phyloP scores from a whole-genome alignment of 2,888 invertebrate genomes.

The Anoncus sp. region DNA sequence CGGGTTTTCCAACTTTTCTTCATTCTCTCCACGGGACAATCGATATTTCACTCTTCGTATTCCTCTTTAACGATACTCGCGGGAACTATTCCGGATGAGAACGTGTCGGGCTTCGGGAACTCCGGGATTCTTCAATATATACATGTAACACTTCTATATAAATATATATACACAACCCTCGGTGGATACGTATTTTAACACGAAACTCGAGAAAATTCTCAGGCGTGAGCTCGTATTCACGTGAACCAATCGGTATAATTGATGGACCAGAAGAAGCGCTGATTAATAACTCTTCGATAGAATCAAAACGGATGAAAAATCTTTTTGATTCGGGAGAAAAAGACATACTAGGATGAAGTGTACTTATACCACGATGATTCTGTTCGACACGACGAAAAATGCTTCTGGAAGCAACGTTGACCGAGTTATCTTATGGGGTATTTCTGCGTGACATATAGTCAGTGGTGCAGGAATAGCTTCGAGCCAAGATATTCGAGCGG shows the following conservation, averaged over 20 bases:
- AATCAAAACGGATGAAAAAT: slow-evolving; percentile 23
- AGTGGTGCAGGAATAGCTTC: neutral
- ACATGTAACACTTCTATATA: neutral
- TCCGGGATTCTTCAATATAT: slow-evolving; percentile 30
- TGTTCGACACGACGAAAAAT: slow-evolving; percentile 48
- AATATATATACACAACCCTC: no score
- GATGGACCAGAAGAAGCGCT: slow-evolving; percentile 16
- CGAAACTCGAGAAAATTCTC: slow-evolving; percentile 33
- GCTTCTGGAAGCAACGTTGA: slow-evolving; percentile 51
- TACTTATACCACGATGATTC: neutral
- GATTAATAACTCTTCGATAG: slow-evolving; percentile 13
- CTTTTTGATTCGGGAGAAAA: neutral
- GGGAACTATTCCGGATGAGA: slow-evolving; percentile 46
- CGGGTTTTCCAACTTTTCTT: slow-evolving; percentile 53
- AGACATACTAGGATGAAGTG: neutral
- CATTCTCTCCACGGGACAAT: slow-evolving; percentile 54
- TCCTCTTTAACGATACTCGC: slow-evolving; percentile 50
- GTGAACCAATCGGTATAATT: slow-evolving; percentile 52
- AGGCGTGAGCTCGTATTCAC: slow-evolving; percentile 8
- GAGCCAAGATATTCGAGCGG: slow-evolving; percentile 70
- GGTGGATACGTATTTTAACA: slow-evolving; percentile 6
- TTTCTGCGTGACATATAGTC: neutral
- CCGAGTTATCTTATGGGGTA: slow-evolving; percentile 56
- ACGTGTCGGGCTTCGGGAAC: slow-evolving; percentile 31
- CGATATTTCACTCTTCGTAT: slow-evolving; percentile 62